Evolutionary conservation across 1,140 invertebrate species (phyloP).

Genomic region (Bactericera cockerelli): DNA sequence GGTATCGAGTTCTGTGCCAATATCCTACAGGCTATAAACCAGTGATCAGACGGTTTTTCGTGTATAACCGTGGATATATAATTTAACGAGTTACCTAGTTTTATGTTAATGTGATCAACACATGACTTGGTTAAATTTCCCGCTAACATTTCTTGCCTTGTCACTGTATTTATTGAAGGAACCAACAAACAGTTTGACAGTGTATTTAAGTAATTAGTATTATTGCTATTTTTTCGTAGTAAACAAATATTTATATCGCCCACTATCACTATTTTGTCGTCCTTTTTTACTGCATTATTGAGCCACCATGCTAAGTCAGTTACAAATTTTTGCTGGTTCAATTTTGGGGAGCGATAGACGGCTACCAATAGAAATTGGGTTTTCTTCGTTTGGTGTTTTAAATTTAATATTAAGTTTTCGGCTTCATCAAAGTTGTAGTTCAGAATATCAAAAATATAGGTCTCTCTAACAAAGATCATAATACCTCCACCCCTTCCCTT

Average conservation of each 20-base stretch:
- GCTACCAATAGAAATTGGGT: not conserved
- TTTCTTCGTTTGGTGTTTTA: not conserved
- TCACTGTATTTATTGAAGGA: not conserved
- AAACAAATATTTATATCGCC: not conserved
- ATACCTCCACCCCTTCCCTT: not conserved
- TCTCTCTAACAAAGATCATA: not conserved
- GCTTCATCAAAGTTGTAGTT: not conserved
- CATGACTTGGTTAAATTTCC: not conserved
- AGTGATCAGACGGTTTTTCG: not conserved
- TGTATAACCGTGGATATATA: not conserved
- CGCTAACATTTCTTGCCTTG: not conserved
- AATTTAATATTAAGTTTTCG: not conserved
- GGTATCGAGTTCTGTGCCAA: not conserved
- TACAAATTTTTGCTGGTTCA: not conserved
- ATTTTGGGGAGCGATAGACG: not conserved
- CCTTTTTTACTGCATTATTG: not conserved
- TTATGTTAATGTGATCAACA: not conserved
- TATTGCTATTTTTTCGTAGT: not conserved
- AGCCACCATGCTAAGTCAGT: not conserved
- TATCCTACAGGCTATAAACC: not conserved
- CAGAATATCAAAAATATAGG: not conserved
- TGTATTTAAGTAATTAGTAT: not conserved
- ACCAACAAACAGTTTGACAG: not conserved
- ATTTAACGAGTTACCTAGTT: not conserved
- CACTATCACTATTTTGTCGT: not conserved